Evolutionary conservation across 2,888 invertebrate species (phyloP), one percentile per base, ranked within the genome.

Genomic region (Cerceris rybyensis): DNA sequence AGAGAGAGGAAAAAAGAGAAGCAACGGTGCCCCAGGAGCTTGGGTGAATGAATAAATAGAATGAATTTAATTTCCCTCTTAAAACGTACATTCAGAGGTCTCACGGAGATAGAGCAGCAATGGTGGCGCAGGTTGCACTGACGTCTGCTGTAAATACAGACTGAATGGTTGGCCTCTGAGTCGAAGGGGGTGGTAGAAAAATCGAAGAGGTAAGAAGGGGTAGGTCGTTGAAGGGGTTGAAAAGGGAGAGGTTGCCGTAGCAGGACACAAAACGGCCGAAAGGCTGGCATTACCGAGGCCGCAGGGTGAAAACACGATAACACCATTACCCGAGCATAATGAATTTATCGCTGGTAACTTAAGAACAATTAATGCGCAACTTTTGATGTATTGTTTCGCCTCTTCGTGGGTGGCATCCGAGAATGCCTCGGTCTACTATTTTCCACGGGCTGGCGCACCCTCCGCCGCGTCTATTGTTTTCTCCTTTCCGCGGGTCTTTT

Each of bases 291-390:
- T 82, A 72, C 66, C 64, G 60, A 61, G 65, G 78, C 69, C 73
- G 66, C 75, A 66, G 72, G 78, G 67, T 69, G 82, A 77, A 83
- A 88, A 89, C 88, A 87, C 75, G 88, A 85, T 87, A 88, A 89
- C 86, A 83, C 86, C 88, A 88, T 89, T 89, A 88, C 71, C 68
- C 76, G 75, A 52, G 67, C 78, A 73, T 86, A 87, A 87, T 86
- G 83, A 85, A 88, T 87, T 88, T 86, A 89, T 88, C 86, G 87
- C 77, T 77, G 81, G 84, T 81, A 85, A 86, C 88, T 88, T 87
- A 83, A 86, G 85, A 80, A 85, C 86, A 86, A 86, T 88, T 87
- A 84, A 87, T 80, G 83, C 84, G 80, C 78, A 83, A 88, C 88
- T 88, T 86, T 86, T 83, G 86, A 86, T 78, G 78, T 82, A 84